Evolutionary conservation across 2,797 vertebrate genomes (phyloP).

Genomic region (Fistularia commersonii): DNA sequence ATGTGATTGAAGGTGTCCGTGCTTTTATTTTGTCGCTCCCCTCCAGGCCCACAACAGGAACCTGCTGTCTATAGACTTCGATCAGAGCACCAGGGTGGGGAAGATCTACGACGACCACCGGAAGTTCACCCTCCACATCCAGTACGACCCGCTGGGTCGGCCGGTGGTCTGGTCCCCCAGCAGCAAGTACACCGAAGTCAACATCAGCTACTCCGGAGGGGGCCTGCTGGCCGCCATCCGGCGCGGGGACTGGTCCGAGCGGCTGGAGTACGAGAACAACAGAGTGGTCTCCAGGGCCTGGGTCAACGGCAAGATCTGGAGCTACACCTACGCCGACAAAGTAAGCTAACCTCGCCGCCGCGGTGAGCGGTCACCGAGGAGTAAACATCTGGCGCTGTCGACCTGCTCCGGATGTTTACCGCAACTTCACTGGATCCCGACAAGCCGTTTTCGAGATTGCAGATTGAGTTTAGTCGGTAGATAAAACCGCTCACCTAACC

Average conservation of each 20-base stretch:
- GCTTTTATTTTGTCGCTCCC: constrained; percentile 7
- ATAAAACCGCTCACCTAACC: too few relatives aligned
- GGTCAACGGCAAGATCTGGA: constrained; percentile 99
- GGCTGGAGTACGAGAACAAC: constrained; percentile 92
- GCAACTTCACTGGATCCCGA: too few relatives aligned
- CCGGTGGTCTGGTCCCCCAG: constrained; percentile 93
- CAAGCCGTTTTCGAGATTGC: too few relatives aligned
- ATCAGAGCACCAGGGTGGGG: constrained; percentile 88
- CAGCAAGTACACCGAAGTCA: constrained; percentile 95
- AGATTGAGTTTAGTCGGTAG: too few relatives aligned
- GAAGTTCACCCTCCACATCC: constrained; percentile 96
- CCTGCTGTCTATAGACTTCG: constrained; percentile 95
- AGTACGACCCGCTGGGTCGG: constrained; percentile 88
- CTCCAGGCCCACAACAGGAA: constrained; percentile 95
- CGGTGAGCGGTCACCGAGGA: too few relatives aligned
- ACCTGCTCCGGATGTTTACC: too few relatives aligned
- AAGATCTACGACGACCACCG: constrained; percentile 99
- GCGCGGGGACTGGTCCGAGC: constrained; percentile 94
- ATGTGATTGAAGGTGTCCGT: not conserved
- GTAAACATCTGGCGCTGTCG: too few relatives aligned
- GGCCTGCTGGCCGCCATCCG: constrained; percentile 90
- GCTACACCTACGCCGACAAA: constrained; percentile 95
- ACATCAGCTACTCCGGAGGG: constrained; percentile 87
- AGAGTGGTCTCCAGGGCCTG: constrained; percentile 91
- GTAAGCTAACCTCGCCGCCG: constrained; percentile 73